Base-by-base conservation (phyloP, 2,797 vertebrate species). In the Prunella strophiata region DNA sequence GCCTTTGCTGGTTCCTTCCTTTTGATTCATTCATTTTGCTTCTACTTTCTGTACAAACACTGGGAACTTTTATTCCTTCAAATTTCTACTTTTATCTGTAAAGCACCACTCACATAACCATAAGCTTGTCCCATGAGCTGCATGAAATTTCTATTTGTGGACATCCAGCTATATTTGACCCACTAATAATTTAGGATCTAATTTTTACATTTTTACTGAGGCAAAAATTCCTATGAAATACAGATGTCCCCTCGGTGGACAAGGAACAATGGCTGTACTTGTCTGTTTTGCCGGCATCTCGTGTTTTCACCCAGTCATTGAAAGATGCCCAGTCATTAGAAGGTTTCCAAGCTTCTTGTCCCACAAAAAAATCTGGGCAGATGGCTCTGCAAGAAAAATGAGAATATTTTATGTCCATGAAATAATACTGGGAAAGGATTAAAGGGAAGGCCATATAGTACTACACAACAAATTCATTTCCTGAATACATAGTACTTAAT, bases 331-430 rank as follows among this genome's bases (percentile, higher is more conserved):
- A 98, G 95, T 99, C 98, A 18, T 95, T 29, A 45, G 98, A 96
- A 88, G 97, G 98, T 58, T 94, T 97, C 99, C 99, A 99, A 0
- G 98, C 97, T 81, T 98, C 98, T 93, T 99, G 98, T 50, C 99
- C 99, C n/a, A 97, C 96, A 91, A 97, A 99, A 97, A 99, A 99
- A 89, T 99, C 99, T 45, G 99, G 99, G 67, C 98, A 98, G 63
- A 99, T 96, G 43, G 98, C 97, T 85, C 99, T 99, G 88, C 34
- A 96, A 89, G 68, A 80, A 85, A 92, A 74, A 88, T 18, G 5
- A 81, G 82, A 93, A 71, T 45, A 62, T 58, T 63, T 78, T 76
- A 88, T 45, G 17, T 6, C 8, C 16, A 29, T 54, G 16, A 89
- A 75, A 42, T 67, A 55, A 51, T 32, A 73, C 2, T n/a, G 51